phyloP scores from a whole-genome alignment of 30 jellyfish, hydroid and myxozoan species.

The Hydractinia echinata region DNA sequence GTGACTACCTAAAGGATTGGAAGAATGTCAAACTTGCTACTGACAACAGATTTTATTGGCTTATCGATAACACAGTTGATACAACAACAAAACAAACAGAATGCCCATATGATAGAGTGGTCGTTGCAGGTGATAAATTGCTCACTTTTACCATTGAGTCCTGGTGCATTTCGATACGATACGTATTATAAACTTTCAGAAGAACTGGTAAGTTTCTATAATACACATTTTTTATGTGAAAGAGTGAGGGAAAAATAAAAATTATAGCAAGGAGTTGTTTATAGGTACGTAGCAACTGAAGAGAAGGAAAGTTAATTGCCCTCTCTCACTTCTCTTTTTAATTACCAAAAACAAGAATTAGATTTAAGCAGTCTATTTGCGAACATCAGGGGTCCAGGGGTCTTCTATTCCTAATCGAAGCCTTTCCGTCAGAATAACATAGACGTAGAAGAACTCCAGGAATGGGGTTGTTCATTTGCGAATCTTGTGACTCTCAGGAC shows the following conservation, averaged over 20 bases:
- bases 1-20: slow-evolving; percentile 79
- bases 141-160: slow-evolving; percentile 55
- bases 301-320: too few species aligned
- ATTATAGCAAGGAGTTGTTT: too few species aligned
- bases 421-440: not conserved
- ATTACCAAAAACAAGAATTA: too few species aligned
- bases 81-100: slow-evolving; percentile 78
- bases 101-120: slow-evolving; percentile 87
- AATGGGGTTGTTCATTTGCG: not conserved
- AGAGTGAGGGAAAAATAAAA: not conserved
- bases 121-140: slow-evolving; percentile 62
- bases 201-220: slow-evolving; percentile 29
- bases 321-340: too few species aligned
- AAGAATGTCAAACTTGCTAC: slow-evolving; percentile 50
- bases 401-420: not conserved
- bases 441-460: not conserved
- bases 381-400: not conserved
- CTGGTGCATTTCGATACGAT: slow-evolving; percentile 53
- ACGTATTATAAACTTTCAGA: slow-evolving; percentile 35
- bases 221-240: not conserved
- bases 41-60: slow-evolving; percentile 73
- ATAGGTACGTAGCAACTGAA: too few species aligned
- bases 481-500: not conserved
- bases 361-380: not conserved
- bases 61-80: slow-evolving; percentile 61